Conservation (phyloP, 2,113 vertebrate genomes). For the Amphilophus citrinellus region DNA sequence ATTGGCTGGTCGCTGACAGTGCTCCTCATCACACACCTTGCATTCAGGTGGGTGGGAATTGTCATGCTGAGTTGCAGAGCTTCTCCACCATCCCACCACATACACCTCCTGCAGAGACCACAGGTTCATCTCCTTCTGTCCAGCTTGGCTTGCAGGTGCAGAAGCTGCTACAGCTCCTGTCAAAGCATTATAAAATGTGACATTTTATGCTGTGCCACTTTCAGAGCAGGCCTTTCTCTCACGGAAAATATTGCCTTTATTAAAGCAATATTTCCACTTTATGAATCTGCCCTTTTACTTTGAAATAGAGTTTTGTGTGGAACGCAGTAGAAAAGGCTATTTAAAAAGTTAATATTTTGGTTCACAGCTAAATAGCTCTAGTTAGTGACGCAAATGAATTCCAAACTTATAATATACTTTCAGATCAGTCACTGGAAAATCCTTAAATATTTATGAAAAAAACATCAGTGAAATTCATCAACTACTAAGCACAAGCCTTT, state of each 20-base stretch:
- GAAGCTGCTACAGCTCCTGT: not conserved
- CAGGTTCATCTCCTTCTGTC: not conserved
- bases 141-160: not conserved
- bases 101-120: not conserved
- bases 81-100: not conserved
- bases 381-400: not conserved
- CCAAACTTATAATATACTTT: not conserved
- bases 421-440: not conserved
- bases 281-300: not conserved
- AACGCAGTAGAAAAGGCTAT: not conserved
- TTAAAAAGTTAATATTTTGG: not conserved
- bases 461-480: not conserved
- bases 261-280: conserved; percentile 4
- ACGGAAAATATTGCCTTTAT: not conserved
- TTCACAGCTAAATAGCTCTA: not conserved
- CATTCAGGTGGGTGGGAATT: not conserved
- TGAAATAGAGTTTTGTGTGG: not conserved
- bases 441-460: not conserved
- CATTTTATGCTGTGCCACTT: not conserved
- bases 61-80: not conserved
- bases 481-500: conserved; percentile 7
- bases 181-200: not conserved
- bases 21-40: not conserved
- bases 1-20: too few relatives aligned
- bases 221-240: not conserved